Evolutionary conservation across 2,888 invertebrate genomes (phyloP), one percentile per base, ranked within the genome.

Genomic region (Drosophila austrosaltans): DNA sequence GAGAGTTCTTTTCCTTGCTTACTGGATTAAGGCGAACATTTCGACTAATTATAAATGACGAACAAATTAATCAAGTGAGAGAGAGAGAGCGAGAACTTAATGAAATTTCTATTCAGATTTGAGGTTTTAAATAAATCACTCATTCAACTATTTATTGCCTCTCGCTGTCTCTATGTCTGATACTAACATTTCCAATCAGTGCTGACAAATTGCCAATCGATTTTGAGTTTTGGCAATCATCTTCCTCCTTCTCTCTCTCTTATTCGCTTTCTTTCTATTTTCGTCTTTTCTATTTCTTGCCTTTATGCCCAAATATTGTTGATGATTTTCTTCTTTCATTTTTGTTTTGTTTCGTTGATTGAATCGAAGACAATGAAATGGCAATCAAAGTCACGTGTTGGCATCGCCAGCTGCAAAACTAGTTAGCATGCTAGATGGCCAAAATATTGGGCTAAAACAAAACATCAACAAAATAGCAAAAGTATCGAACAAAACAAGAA

Each of bases 371-470:
- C 85, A 89, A 87, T 87, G 87, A 84, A 89, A 84, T 81, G 82
- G 64, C 79, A 87, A 89, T 85, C 85, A 85, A 87, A 87, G 85
- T 89, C 85, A 87, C 87, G 82, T 88, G 88, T 80, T 72, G 75
- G 59, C 62, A 76, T 56, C 61, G 75, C 60, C 84, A 84, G 81
- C 83, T 82, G 82, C 68, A 66, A 69, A 70, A 63, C 48, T 48
- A 64, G 22, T 69, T 61, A 48, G 74, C 74, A 74, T 74, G 70
- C 53, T 69, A 67, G 62, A 67, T 67, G 12, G 48, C 48, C 25
- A 25, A 48, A 48, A 48, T 12, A 48, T 48, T 48, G 48, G 48
- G 22, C 22, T 25, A 12, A 10, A 8, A 48, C 48, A 48, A 48
- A 48, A 48, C 48, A 48, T 25, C 48, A 48, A 25, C 48, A 48